Conservation (phyloP, 1,140 invertebrate species). For the Sarcophaga bullata region DNA sequence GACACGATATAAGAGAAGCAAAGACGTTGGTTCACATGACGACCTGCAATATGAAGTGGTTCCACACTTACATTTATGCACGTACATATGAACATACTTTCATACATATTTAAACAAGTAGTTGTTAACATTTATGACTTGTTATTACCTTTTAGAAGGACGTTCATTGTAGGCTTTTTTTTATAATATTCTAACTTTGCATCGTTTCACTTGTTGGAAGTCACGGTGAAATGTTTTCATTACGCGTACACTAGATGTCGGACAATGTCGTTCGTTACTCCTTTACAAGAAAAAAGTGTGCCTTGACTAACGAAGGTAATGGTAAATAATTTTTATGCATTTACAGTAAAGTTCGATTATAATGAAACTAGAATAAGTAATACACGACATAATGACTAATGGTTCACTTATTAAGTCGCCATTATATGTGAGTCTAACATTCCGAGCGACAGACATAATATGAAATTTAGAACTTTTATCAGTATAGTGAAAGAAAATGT, state of each 20-base stretch:
- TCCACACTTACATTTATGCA: not conserved
- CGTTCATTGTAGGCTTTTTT: not conserved
- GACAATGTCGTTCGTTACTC: conserved; percentile 63
- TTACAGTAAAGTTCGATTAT: too few relatives aligned
- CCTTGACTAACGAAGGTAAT: conserved; percentile 9
- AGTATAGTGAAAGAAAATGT: too few relatives aligned
- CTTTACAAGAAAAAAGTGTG: conserved; percentile 7
- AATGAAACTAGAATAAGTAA: too few relatives aligned
- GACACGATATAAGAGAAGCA: too few relatives aligned
- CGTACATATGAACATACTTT: not conserved
- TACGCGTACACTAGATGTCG: conserved; percentile 50
- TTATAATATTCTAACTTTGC: not conserved
- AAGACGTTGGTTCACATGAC: too few relatives aligned
- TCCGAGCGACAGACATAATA: too few relatives aligned
- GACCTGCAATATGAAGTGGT: too few relatives aligned
- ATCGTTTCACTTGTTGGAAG: not conserved
- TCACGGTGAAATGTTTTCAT: conserved; percentile 12
- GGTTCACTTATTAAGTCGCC: too few relatives aligned
- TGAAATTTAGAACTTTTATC: too few relatives aligned
- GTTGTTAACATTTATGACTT: conserved; percentile 17
- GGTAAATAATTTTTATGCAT: conserved; percentile 2
- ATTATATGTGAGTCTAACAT: too few relatives aligned
- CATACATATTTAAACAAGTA: not conserved
- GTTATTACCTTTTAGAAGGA: conserved; percentile 2
- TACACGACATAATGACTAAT: too few relatives aligned